Evolutionary conservation across 1,140 invertebrate species (phyloP), one percentile per base, ranked within the genome.

Genomic region (Zaprionus gabonicus): DNA sequence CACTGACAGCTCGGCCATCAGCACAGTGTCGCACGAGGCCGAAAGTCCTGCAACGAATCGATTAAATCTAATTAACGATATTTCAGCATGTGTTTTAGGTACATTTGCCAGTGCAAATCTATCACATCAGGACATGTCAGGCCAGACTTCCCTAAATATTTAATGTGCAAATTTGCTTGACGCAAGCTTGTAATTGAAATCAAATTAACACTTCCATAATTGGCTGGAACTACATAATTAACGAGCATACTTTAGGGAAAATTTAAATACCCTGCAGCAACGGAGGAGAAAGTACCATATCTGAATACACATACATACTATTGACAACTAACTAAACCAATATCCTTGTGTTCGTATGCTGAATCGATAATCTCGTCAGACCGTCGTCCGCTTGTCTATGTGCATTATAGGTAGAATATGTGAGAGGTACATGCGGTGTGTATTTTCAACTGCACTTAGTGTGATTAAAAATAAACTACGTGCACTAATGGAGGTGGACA

Each of bases 11-110:
- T 93, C 92, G 38, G 88, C 92, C 25, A 82, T 56, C 13, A 93
- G 38, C 27, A 93, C 59, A 6, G 92, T 92, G 23, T 94, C 93
- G 72, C 94, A 95, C 3, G 93, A 93, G 10, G 92, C 92, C n/a
- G 93, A 91, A 12, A 95, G 84, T 67, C 94, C 94, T 95, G 70
- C 0, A 76, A 82, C 51, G 5, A 76, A 49, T 62, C 15, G 34
- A 27, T 15, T 12, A 41, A 59, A 36, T 59, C 17, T 25, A 59
- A 38, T 59, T 36, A 38, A 51, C 23, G 3, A 51, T 13, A 51
- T 25, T 51, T 51, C 9, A 51, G 20, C 20, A 13, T 20, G 46
- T 51, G 6, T 17, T 3, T 46, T 17, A 46, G 41, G 41, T 20
- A n/a, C 10, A 51, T 51, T 23, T 9, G 1, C 46, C 10, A 12